Evolutionary conservation across 2,797 vertebrate species (phyloP).

Genomic region (Clarias platycephalus): DNA sequence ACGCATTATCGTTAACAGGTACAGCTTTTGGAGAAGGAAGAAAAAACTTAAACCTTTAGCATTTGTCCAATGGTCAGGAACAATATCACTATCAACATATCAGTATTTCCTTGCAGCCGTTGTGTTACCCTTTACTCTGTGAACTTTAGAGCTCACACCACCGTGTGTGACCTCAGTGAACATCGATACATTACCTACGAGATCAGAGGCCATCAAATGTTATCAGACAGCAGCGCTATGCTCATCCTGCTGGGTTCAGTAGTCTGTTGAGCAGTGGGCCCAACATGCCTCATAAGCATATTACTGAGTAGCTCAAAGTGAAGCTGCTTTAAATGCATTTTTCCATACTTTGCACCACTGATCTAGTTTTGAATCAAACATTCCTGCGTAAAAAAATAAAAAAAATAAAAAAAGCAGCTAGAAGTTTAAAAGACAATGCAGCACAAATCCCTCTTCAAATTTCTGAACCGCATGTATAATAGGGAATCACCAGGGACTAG

Average conservation of each 20-base stretch:
- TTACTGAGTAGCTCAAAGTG: neutral
- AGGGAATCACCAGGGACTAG: no score
- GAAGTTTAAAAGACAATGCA: neutral
- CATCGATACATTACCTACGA: conserved; percentile 2
- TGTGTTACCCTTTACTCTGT: neutral
- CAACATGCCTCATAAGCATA: neutral
- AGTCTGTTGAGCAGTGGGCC: neutral
- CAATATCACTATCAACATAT: neutral
- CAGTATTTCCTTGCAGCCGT: neutral
- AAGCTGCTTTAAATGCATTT: neutral
- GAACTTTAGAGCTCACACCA: conserved; percentile 28
- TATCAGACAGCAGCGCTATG: neutral
- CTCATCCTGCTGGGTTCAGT: neutral
- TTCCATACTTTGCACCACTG: neutral
- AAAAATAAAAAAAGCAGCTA: neutral
- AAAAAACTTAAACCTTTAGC: neutral
- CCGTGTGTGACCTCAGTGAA: neutral
- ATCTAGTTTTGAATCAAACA: neutral
- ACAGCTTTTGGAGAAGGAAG: neutral
- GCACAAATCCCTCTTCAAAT: no score
- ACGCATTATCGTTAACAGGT: neutral
- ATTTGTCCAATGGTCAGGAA: neutral
- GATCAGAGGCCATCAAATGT: neutral
- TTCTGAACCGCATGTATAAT: no score
- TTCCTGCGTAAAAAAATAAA: no score